These are phyloP conservation scores for Drosophila varians DNA, from an alignment of 1,140 invertebrate species.

Conservation along the genomic window DNA sequence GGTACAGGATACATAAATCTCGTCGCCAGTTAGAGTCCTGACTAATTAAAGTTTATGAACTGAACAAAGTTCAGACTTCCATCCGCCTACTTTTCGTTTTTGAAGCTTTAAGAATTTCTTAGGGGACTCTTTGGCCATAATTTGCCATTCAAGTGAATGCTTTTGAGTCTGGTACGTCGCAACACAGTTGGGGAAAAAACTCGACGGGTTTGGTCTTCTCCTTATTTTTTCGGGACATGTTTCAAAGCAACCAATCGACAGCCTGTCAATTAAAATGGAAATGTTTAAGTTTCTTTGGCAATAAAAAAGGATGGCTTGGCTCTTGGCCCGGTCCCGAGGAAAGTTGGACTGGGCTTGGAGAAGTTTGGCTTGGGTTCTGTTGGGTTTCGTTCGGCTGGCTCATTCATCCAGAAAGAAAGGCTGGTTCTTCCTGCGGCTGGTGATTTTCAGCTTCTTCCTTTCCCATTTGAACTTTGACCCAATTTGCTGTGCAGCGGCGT, in stretches of 20 bases:
- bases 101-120: slow-evolving; percentile 16
- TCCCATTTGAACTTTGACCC: slow-evolving; percentile 80
- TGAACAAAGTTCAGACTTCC: background rate
- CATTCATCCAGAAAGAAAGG: slow-evolving; percentile 41
- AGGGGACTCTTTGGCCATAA: slow-evolving; percentile 39
- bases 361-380: background rate
- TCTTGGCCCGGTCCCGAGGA: slow-evolving; percentile 16
- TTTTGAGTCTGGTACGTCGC: slow-evolving; percentile 44
- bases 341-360: slow-evolving; percentile 18
- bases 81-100: background rate
- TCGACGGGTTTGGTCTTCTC: background rate
- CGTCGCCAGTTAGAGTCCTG: no score
- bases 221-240: slow-evolving; percentile 26
- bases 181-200: slow-evolving; percentile 42
- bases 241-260: slow-evolving; percentile 68
- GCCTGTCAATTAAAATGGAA: slow-evolving; percentile 80
- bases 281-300: slow-evolving; percentile 74
- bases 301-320: slow-evolving; percentile 49
- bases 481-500: slow-evolving; percentile 56
- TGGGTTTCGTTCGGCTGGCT: slow-evolving; percentile 16
- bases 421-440: slow-evolving; percentile 38
- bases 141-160: slow-evolving; percentile 54
- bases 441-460: slow-evolving; percentile 56
- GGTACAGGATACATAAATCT: no score
- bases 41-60: no score